Percentiles rank a stretch among this genome's conserved stretches.
Evolutionary conservation across 2,888 invertebrate species (phyloP).

Genomic region (Lycocerus yunnanus): DNA sequence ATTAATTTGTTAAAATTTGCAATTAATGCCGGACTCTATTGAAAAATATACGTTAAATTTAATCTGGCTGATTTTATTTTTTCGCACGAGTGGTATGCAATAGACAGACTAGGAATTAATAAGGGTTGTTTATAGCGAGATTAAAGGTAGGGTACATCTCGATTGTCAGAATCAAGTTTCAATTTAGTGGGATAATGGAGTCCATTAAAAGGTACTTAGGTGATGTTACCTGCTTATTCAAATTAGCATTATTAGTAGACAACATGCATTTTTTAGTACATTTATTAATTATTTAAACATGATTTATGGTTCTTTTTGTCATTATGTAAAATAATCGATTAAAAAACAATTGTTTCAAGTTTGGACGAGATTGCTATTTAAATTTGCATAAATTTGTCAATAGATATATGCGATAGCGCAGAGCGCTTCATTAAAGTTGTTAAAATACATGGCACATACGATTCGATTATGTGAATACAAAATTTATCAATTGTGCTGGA

Average conservation of each 20-base stretch:
- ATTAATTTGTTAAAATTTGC: background rate
- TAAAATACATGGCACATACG: conserved; percentile 31
- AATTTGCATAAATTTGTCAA: conserved; percentile 42
- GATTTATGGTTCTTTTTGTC: background rate
- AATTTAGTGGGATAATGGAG: conserved; percentile 41
- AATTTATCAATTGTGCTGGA: conserved; percentile 37
- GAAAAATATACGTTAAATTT: conserved; percentile 1
- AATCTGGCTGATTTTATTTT: conserved; percentile 14
- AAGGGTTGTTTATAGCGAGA: conserved; percentile 38
- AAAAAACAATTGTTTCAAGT: conserved; percentile 36
- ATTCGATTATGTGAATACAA: conserved; percentile 45
- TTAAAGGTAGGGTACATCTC: conserved; percentile 43
- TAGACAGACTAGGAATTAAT: conserved; percentile 31
- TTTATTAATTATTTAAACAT: background rate
- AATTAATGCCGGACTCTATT: background rate
- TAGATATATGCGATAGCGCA: conserved; percentile 8
- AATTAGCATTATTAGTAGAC: conserved; percentile 20
- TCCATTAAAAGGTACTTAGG: conserved; percentile 30
- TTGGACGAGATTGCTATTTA: conserved; percentile 44
- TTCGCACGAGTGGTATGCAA: conserved; percentile 13
- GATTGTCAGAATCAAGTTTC: conserved; percentile 45
- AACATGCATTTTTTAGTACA: background rate
- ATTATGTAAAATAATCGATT: conserved; percentile 4
- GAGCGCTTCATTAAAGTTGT: conserved; percentile 25
- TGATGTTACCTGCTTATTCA: conserved; percentile 30